Conservation (phyloP, 2,113 vertebrate species). For the Aspiorhynchus laticeps region DNA sequence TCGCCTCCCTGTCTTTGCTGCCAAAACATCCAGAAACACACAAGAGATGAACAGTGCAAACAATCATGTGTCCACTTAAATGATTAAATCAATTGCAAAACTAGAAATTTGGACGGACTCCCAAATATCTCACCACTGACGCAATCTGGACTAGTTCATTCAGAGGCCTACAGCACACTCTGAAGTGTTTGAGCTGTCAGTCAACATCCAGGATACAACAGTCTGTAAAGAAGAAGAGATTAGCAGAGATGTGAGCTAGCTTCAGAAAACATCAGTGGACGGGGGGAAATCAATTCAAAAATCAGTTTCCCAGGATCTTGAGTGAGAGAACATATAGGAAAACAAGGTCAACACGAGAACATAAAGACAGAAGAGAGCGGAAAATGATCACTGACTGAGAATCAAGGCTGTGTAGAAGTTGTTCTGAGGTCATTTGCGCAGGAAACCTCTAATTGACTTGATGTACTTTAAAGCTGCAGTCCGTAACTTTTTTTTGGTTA, state of each 20-base stretch:
- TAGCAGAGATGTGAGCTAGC: slow-evolving; percentile 4
- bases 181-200: neutral
- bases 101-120: neutral
- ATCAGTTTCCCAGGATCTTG: slow-evolving; percentile 23
- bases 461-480: too few relatives aligned
- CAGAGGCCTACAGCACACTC: neutral
- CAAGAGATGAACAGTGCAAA: neutral
- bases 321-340: neutral
- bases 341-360: neutral
- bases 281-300: neutral
- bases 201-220: neutral
- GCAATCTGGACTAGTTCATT: neutral
- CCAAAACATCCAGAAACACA: slow-evolving; percentile 10
- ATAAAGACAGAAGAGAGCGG: slow-evolving; percentile 6
- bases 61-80: neutral
- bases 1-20: neutral
- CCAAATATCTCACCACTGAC: neutral
- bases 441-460: neutral
- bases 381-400: neutral
- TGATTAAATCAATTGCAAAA: slow-evolving; percentile 2
- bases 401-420: neutral
- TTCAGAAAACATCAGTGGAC: neutral
- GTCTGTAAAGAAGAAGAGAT: slow-evolving; percentile 12
- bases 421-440: neutral
- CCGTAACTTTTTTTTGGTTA: too few relatives aligned